Evolutionary conservation across 2,113 vertebrate genomes (phyloP).

Genomic region (Pterocles orientalis): DNA sequence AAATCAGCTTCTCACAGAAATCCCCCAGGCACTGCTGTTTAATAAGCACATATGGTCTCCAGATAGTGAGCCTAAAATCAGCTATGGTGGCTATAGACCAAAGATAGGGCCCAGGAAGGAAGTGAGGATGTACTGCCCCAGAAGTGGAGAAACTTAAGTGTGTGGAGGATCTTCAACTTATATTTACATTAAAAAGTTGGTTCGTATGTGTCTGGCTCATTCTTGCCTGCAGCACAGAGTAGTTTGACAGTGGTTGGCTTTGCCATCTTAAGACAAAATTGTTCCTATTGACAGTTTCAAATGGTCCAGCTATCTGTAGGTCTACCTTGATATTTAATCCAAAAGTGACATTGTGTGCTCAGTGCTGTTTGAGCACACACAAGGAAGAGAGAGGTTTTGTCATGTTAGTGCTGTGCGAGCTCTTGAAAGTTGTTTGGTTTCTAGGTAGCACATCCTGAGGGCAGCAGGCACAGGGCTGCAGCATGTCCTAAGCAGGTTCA

Average conservation of each 20-base stretch:
- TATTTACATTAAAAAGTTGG: neutral
- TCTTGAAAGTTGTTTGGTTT: neutral
- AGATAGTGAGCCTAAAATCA: neutral
- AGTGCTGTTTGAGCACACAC: neutral
- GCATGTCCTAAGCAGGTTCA: neutral
- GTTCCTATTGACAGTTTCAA: neutral
- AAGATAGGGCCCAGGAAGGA: neutral
- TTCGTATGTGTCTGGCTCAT: neutral
- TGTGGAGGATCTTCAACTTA: neutral
- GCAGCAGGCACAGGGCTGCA: neutral
- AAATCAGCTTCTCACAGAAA: neutral
- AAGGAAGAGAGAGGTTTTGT: neutral
- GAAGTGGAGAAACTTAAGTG: neutral
- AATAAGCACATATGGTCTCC: neutral
- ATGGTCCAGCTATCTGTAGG: neutral
- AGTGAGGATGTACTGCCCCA: neutral
- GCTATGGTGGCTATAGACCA: neutral
- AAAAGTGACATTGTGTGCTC: neutral
- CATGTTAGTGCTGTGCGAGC: neutral
- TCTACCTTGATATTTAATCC: neutral
- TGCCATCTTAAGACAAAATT: neutral
- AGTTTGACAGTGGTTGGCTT: neutral
- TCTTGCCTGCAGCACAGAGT: neutral
- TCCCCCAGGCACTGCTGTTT: neutral
- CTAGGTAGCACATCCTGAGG: neutral